phyloP scores from a whole-genome alignment of 2,113 vertebrate genomes.

The Colistium nudipinnis region DNA sequence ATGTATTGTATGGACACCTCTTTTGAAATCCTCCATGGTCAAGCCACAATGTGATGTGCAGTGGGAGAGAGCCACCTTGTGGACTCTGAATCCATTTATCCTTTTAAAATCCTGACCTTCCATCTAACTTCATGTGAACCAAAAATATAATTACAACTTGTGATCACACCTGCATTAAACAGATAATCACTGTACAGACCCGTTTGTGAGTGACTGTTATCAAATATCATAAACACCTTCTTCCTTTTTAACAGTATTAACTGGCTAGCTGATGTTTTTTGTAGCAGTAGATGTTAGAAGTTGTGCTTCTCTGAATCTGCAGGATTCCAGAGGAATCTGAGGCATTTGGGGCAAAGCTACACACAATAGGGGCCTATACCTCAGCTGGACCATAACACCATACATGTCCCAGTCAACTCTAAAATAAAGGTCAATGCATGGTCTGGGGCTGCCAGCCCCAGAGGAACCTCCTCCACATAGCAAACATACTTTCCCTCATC shows the following conservation, averaged over 20 bases:
- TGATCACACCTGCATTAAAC: neutral
- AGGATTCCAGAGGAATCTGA: slow-evolving; percentile 48
- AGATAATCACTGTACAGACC: neutral
- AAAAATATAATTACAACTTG: too few species aligned
- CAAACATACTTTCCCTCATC: slow-evolving; percentile 60
- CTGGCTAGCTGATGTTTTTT: neutral
- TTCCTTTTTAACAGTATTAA: neutral
- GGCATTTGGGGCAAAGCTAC: slow-evolving; percentile 47
- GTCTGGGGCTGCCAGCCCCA: slow-evolving; percentile 27
- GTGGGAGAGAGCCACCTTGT: slow-evolving; percentile 73
- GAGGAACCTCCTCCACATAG: slow-evolving; percentile 62
- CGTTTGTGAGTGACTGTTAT: neutral
- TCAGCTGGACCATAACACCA: too few species aligned
- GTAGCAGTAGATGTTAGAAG: neutral
- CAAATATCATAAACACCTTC: neutral
- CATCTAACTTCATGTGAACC: neutral
- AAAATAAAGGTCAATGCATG: slow-evolving; percentile 20
- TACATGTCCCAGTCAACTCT: too few species aligned
- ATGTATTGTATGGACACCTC: neutral
- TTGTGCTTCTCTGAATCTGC: neutral
- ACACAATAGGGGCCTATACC: slow-evolving; percentile 45
- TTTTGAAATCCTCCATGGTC: neutral
- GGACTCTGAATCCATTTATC: slow-evolving; percentile 42
- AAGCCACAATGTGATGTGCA: slow-evolving; percentile 9
- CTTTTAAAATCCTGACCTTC: neutral